Evolutionary conservation across 2,113 vertebrate species (phyloP).

Genomic region (Cinclus cinclus): DNA sequence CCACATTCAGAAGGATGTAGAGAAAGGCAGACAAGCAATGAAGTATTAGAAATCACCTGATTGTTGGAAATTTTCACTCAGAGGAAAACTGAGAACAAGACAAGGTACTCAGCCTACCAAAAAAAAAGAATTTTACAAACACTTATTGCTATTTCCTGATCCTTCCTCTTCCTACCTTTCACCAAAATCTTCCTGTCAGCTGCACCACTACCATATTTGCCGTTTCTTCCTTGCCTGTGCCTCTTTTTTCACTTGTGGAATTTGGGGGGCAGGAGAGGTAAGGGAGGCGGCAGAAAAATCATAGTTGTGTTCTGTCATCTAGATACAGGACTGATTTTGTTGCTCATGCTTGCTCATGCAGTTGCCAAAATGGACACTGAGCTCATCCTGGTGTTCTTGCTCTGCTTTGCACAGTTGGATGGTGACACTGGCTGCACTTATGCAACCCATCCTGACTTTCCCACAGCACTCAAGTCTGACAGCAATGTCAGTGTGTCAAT

Average conservation of each 20-base stretch:
- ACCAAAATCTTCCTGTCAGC: background rate
- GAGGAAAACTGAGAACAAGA: background rate
- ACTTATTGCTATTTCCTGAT: background rate
- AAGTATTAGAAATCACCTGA: background rate
- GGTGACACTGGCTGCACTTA: background rate
- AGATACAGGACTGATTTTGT: background rate
- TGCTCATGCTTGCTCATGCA: rapidly evolving
- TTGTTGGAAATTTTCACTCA: background rate
- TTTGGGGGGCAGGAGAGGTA: rapidly evolving
- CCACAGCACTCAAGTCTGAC: background rate
- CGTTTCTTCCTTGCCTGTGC: background rate
- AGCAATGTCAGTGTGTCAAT: rapidly evolving
- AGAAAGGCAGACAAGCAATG: background rate
- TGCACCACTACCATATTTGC: background rate
- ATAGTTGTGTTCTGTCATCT: background rate
- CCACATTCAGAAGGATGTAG: background rate
- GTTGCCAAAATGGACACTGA: background rate
- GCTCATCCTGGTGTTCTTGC: background rate
- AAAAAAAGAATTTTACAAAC: background rate
- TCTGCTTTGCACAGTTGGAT: background rate
- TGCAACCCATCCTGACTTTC: rapidly evolving
- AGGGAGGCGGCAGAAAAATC: background rate
- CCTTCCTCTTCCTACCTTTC: background rate
- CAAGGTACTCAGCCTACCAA: background rate
- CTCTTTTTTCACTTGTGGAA: background rate